Evolutionary conservation across 1,140 invertebrate species (phyloP), one percentile per base, ranked within the genome.

Genomic region (Megalopta genalis): DNA sequence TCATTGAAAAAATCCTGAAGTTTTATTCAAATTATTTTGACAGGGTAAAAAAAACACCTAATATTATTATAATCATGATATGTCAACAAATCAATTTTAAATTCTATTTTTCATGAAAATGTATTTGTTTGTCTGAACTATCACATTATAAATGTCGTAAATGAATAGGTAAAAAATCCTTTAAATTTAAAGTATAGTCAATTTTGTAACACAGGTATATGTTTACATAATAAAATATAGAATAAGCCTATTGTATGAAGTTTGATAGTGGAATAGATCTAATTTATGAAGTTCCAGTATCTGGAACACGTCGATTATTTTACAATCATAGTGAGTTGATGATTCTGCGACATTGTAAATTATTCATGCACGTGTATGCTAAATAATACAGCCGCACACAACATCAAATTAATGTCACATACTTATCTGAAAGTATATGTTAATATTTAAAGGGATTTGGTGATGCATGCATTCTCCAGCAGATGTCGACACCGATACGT

Each of bases 401-500:
- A 67, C 18, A 39, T 49, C 10, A 57, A 18, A 59, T 76, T 8
- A 59, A 42, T 42, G 9, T 42, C 39, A 42, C 7, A 32, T 32
- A 42, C 39, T 42, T 42, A 42, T 42, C 39, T 8, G 7, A 8
- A 8, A 42, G 39, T 42, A 9, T 42, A 10, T 42, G 39, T 42
- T 42, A 42, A 67, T 42, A 68, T 69, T 69, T 52, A 25, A 77
- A 77, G n/a, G 21, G 12, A 21, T n/a, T 14, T 46, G 16, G 14
- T 59, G 23, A 39, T 49, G 42, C 14, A 5, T 18, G 14, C 3
- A 16, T 10, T 23, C 23, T n/a, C 18, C 69, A 16, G 14, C 39
- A 74, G 77, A 60, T 79, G 77, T 46, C 60, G 62, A 57, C 49
- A 79, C 62, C n/a, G 8, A 9, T 60, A 8, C 25, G 2, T 79